Conservation (phyloP, 2,113 vertebrate species). For the Erythrolamprus reginae region DNA sequence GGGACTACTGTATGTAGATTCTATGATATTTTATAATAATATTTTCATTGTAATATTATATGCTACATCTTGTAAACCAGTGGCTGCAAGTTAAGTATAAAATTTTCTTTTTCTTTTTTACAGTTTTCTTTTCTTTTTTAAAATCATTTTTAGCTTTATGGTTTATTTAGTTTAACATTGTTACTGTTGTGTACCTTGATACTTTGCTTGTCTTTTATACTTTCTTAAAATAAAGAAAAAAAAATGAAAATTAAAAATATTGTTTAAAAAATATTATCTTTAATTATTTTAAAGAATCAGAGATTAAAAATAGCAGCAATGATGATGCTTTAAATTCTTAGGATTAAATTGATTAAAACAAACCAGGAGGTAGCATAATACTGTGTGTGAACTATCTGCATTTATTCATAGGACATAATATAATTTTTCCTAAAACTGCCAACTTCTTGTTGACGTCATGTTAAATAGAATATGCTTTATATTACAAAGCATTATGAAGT, state of each 20-base stretch:
- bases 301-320: neutral
- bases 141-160: neutral
- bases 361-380: neutral
- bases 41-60: neutral
- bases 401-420: neutral
- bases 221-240: neutral
- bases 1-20: too few relatives aligned
- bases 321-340: neutral
- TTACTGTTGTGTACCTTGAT: neutral
- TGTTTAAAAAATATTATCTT: too few relatives aligned
- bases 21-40: neutral
- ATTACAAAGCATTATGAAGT: too few relatives aligned
- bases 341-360: neutral
- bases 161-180: neutral
- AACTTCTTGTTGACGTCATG: neutral
- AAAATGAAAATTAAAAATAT: too few relatives aligned
- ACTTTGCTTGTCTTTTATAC: neutral
- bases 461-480: neutral
- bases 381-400: neutral
- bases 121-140: too few relatives aligned
- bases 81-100: neutral
- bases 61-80: neutral
- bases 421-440: neutral
- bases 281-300: neutral
- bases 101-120: neutral